These are phyloP conservation scores for Sphenodon punctatus DNA, from an alignment of 2,797 vertebrate species.

Conservation along the genomic window DNA sequence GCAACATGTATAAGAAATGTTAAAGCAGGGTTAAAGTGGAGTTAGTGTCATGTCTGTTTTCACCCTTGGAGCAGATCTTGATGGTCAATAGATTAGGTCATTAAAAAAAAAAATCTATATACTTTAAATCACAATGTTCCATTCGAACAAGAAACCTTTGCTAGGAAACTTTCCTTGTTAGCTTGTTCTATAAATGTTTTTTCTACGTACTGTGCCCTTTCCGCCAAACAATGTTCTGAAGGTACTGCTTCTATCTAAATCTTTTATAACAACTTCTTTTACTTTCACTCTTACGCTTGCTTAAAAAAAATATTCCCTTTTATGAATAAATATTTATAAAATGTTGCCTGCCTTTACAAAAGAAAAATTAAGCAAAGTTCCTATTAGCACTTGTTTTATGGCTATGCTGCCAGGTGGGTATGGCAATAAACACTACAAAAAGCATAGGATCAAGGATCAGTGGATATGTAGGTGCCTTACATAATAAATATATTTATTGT, in stretches of 20 bases:
- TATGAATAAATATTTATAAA: conserved; percentile 48
- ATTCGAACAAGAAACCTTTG: conserved; percentile 7
- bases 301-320: conserved; percentile 52
- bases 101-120: not conserved
- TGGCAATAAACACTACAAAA: conserved; percentile 63
- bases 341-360: conserved; percentile 25
- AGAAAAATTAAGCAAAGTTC: conserved; percentile 50
- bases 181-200: not conserved
- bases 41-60: no score
- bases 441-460: conserved; percentile 59
- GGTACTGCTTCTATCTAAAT: conserved; percentile 27
- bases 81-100: not conserved
- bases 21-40: no score
- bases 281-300: conserved; percentile 37
- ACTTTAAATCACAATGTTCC: not conserved
- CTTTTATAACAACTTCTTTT: conserved; percentile 43
- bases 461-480: conserved; percentile 50
- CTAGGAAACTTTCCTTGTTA: not conserved
- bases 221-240: not conserved
- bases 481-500: conserved; percentile 34
- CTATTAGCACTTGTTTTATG: conserved; percentile 65
- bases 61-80: not conserved
- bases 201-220: not conserved
- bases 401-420: conserved; percentile 45
- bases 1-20: no score